Percentiles rank a stretch among this genome's conserved stretches.
Evolutionary conservation across 2,113 vertebrate genomes (phyloP).

Genomic region (Mesitornis unicolor): DNA sequence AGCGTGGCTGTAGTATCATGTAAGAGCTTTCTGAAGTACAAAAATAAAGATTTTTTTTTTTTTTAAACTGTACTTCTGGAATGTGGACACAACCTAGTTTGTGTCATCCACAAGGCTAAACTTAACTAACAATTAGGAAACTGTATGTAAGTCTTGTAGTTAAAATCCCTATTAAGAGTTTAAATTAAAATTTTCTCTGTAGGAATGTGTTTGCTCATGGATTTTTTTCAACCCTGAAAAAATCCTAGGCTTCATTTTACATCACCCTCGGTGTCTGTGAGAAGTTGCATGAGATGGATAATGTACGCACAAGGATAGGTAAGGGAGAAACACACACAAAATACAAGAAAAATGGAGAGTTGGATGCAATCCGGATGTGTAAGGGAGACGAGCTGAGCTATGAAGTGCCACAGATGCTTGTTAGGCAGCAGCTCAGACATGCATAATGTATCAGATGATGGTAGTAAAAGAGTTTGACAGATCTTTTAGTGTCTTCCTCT

Average conservation of each 20-base stretch:
- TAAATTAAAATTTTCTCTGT: neutral
- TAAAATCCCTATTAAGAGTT: neutral
- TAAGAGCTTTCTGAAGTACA: neutral
- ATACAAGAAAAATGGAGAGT: rapidly evolving
- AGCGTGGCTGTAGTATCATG: neutral
- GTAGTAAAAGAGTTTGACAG: neutral
- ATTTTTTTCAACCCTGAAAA: neutral
- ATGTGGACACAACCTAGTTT: neutral
- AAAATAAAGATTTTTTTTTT: neutral
- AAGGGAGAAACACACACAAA: neutral
- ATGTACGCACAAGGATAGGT: neutral
- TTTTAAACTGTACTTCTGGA: neutral
- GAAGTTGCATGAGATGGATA: neutral
- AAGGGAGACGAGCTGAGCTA: neutral
- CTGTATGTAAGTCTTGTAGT: neutral
- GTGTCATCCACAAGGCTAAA: neutral
- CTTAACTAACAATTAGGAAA: neutral
- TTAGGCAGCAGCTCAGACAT: neutral
- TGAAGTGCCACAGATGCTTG: neutral
- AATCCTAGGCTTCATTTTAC: neutral
- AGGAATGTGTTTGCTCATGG: neutral
- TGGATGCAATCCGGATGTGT: neutral
- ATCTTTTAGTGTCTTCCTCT: neutral
- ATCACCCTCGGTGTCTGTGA: neutral
- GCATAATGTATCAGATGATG: neutral